A percentile compares a stretch with the other conserved stretches of the same genome.
Evolutionary conservation across 1,140 invertebrate species (phyloP).

Genomic region (Anthonomus grandis): DNA sequence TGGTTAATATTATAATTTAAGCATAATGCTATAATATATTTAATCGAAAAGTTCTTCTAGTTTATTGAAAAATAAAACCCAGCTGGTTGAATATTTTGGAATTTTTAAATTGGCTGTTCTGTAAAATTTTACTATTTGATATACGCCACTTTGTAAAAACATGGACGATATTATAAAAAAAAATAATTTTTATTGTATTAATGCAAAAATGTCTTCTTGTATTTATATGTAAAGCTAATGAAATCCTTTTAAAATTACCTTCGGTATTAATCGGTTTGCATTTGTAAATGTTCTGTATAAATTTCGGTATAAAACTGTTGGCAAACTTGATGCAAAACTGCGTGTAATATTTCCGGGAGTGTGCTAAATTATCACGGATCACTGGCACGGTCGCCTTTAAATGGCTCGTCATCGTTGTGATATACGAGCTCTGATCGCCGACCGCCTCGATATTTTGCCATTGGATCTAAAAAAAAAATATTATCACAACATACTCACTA

Average conservation of each 20-base stretch:
- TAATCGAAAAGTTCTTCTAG: too few relatives aligned
- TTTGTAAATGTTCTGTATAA: slow-evolving; percentile 89
- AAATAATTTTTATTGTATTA: not conserved
- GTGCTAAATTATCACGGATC: slow-evolving; percentile 88
- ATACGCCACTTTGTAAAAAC: too few relatives aligned
- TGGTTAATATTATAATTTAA: too few relatives aligned
- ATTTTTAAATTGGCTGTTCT: too few relatives aligned
- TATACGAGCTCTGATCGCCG: slow-evolving; percentile 95
- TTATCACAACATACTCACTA: not conserved
- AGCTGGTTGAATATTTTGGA: too few relatives aligned
- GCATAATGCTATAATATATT: too few relatives aligned
- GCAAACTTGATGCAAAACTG: slow-evolving; percentile 97
- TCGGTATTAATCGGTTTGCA: slow-evolving; percentile 91
- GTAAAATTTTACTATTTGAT: too few relatives aligned
- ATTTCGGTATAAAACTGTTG: slow-evolving; percentile 93
- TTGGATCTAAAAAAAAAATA: slow-evolving; percentile 65
- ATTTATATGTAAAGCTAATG: not conserved
- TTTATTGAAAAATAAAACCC: too few relatives aligned
- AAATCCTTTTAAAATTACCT: slow-evolving; percentile 48
- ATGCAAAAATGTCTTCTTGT: not conserved
- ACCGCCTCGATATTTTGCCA: slow-evolving; percentile 92
- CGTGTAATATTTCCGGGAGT: slow-evolving; percentile 96
- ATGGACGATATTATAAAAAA: not conserved
- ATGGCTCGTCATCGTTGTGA: slow-evolving; percentile 84
- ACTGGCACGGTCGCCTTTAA: slow-evolving; percentile 85